Base-by-base conservation (phyloP, 2,797 vertebrate species). In the Aldrovandia affinis region DNA sequence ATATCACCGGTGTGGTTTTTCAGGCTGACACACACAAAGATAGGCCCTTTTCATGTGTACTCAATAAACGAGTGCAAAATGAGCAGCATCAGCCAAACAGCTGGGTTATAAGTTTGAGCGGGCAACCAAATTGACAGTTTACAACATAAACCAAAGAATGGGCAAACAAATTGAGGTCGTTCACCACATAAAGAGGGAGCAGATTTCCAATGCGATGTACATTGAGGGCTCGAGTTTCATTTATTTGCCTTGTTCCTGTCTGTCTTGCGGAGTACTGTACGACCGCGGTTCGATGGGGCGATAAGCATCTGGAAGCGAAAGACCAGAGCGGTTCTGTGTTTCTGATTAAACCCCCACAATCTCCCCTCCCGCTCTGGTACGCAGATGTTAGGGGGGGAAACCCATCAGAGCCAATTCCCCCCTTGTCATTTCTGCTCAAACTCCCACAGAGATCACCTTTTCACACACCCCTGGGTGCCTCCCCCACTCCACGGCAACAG, bases 311-410 rank as follows among this genome's bases (percentile, higher is more conserved):
- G 55, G 42, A 22, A 61, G 15, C 30, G 57, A 39, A 54, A 30
- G 28, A 15, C 25, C 28, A 8, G 57, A 36, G 77, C 36, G 28
- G 20, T 81, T 39, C 59, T 22, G 55, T 20, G 28, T 65, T 44
- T 59, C 30, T 63, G 80, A 78, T 82, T 82, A 52, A 50, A 63
- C 20, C 80, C 50, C 22, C 42, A 28, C 78, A 65, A 39, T 36
- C 50, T 14, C 79, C 80, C 36, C 55, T 28, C 18, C 44, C 33
- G 61, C 80, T 36, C 36, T 78, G 20, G 30, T 52, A 7, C 78
- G 28, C 59, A n/a, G 54, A 80, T 36, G 14, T 68, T 30, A 30
- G 14, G n/a, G 44, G 63, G 25, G 78, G 54, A 78, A 84, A 80
- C 77, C 47, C 54, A 68, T 73, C 79, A 59, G 73, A 65, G 30